phyloP scores from a whole-genome alignment of 2,888 invertebrate species.

The Pristionchus arcanus region DNA sequence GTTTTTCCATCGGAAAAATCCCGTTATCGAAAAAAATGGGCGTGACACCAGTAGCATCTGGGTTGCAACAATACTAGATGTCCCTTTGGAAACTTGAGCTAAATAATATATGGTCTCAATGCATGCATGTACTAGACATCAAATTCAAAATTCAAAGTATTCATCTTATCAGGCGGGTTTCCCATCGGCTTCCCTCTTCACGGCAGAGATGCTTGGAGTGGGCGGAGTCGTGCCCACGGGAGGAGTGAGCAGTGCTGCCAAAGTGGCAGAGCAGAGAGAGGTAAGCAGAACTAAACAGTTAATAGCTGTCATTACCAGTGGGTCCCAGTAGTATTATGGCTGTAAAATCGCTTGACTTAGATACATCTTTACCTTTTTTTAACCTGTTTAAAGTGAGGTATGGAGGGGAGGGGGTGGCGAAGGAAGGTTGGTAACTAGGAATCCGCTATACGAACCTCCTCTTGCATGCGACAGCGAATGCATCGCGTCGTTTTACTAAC shows the following conservation, averaged over 20 bases:
- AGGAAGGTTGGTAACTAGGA: not conserved
- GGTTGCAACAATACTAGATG: not conserved
- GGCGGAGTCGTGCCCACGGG: constrained; percentile 47
- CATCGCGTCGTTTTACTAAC: too few relatives aligned
- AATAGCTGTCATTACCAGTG: too few relatives aligned
- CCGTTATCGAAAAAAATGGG: too few relatives aligned
- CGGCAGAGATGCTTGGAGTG: constrained; percentile 49
- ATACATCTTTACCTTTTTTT: too few relatives aligned
- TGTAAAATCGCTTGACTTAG: too few relatives aligned
- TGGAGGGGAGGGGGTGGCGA: too few relatives aligned
- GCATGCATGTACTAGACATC: too few relatives aligned
- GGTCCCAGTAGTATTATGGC: too few relatives aligned
- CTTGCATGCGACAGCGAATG: not conserved
- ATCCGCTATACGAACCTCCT: not conserved
- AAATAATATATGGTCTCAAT: not conserved
- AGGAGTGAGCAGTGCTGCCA: not conserved
- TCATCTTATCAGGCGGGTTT: constrained; percentile 68
- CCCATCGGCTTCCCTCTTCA: constrained; percentile 61
- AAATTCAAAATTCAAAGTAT: too few relatives aligned
- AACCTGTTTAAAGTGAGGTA: too few relatives aligned
- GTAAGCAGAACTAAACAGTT: too few relatives aligned
- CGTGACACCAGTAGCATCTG: not conserved
- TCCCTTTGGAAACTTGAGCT: not conserved
- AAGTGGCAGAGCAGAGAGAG: constrained; percentile 52
- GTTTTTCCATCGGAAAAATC: too few relatives aligned